Evolutionary conservation across 2,797 vertebrate genomes (phyloP), one percentile per base, ranked within the genome.

Genomic region (Aythya fuligula): DNA sequence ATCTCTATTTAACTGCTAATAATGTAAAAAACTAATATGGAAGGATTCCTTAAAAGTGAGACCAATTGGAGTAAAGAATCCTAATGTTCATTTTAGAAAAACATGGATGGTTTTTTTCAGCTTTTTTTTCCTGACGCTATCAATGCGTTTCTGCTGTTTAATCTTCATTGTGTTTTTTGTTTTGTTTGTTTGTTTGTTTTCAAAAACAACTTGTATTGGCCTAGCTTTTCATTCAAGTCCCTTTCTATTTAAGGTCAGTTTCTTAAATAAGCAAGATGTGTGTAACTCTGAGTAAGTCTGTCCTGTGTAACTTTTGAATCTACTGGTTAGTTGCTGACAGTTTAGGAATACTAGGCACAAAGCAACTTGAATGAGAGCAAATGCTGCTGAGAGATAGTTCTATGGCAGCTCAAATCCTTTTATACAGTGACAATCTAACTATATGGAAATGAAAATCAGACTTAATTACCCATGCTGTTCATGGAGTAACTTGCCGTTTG

Each of bases 11-110:
- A 36, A 36, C 36, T 36, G 36, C 36, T 36, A 36, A 36, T 36
- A 36, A 36, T 36, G 36, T 36, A 36, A 36, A 36, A 36, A 36
- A 36, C 36, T 36, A 84, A 64, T 71, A 64, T 72, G 8, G n/a
- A 90, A 80, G 4, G 8, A 56, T 34, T 3, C 9, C 73, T 91
- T 87, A 13, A 70, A 89, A 88, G 20, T n/a, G 75, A 83, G 85
- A 9, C 2, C 38, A 8, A 77, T n/a, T 53, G 10, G 6, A 58
- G 11, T 73, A 45, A 90, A 79, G 11, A 3, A 54, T 41, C 13
- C n/a, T 69, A 16, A 83, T 22, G 62, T 74, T 24, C 4, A 13
- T 38, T 80, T 57, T 38, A 41, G 38, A 73, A 62, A 79, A 79
- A 0, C 9, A 9, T 32, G 19, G 11, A 76, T 43, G 3, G 82